Conservation (phyloP, 37 sponge, comb jelly and placozoan species). For the Chondrilla cf. caribensis region DNA sequence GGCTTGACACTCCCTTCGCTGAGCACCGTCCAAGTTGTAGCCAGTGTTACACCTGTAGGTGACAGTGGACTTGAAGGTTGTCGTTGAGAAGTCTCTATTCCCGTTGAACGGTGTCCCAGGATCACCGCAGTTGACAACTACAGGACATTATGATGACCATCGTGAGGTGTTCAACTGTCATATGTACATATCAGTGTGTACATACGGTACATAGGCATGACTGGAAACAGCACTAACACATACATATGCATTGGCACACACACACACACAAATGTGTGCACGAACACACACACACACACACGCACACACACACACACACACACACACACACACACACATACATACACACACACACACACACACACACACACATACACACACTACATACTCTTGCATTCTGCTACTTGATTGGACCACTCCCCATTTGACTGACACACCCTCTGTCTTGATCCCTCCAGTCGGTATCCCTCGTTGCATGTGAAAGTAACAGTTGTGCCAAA, state of each 20-base stretch:
- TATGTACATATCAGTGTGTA: too few species aligned
- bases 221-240: too few species aligned
- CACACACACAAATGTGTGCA: too few species aligned
- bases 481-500: slow-evolving; percentile 34
- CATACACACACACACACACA: too few species aligned
- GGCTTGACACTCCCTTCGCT: slow-evolving; percentile 17
- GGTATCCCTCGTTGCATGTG: slow-evolving; percentile 36
- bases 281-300: too few species aligned
- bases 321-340: too few species aligned
- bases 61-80: slow-evolving; percentile 29
- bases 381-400: slow-evolving; percentile 1
- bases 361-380: too few species aligned
- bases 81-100: not conserved
- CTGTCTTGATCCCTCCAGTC: not conserved
- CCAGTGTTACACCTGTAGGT: slow-evolving; percentile 33
- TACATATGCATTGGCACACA: too few species aligned
- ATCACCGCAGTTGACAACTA: slow-evolving; percentile 50
- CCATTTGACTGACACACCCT: not conserved
- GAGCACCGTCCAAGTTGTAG: slow-evolving; percentile 4
- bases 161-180: too few species aligned
- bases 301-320: too few species aligned
- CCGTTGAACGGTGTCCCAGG: slow-evolving; percentile 43
- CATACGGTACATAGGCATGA: too few species aligned
- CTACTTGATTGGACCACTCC: not conserved
- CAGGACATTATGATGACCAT: too few species aligned